These are phyloP conservation scores for Emydura subglobosa DNA, from an alignment of 2,113 vertebrate genomes.

Conservation along the genomic window DNA sequence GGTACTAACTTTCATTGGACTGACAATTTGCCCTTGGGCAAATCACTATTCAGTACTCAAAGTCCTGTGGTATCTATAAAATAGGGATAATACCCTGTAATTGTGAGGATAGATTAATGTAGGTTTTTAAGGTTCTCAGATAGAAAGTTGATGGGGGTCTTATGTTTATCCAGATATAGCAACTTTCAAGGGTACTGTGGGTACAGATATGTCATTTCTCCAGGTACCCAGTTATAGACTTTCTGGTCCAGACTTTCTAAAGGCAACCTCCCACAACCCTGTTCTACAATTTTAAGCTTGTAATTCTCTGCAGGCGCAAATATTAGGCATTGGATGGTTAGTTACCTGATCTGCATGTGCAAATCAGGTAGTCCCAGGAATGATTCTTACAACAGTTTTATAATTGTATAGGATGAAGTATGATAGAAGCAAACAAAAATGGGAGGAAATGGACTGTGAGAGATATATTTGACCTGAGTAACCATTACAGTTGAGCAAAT, in stretches of 20 bases:
- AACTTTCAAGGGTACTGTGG: not conserved
- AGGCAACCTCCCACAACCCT: not conserved
- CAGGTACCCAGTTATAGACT: not conserved
- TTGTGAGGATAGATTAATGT: conserved; percentile 48
- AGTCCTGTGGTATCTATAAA: not conserved
- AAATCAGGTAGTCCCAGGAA: not conserved
- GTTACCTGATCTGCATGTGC: not conserved
- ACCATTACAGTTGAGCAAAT: not conserved
- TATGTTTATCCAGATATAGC: conserved; percentile 11
- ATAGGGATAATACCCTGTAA: not conserved
- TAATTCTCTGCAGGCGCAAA: not conserved
- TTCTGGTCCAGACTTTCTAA: not conserved
- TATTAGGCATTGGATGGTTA: not conserved
- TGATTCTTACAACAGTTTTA: not conserved
- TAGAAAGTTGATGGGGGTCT: not conserved
- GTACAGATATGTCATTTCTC: not conserved
- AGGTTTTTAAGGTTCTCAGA: not conserved
- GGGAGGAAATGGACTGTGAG: not conserved
- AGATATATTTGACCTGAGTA: not conserved
- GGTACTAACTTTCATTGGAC: not conserved
- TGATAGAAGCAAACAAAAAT: not conserved
- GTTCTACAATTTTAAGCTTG: not conserved
- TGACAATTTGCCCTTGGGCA: not conserved
- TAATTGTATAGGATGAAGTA: not conserved
- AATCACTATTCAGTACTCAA: not conserved